phyloP scores from a whole-genome alignment of 2,797 vertebrate genomes.

The Eleutherodactylus coqui region DNA sequence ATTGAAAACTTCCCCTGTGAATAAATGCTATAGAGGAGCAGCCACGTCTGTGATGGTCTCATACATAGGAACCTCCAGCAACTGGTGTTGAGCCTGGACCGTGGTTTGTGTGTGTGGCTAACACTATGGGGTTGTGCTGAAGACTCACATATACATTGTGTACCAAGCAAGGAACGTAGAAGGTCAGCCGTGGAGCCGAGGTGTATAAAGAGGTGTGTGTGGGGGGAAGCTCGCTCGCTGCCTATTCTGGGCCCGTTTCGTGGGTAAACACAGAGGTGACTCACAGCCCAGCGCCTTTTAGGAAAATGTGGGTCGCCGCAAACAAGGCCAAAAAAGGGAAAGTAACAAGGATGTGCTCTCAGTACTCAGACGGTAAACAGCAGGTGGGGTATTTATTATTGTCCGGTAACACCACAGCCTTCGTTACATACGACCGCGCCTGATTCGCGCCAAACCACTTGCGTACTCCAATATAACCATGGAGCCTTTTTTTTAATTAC shows the following conservation, averaged over 20 bases:
- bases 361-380: constrained; percentile 36
- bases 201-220: constrained; percentile 44
- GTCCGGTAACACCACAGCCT: neutral
- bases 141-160: constrained; percentile 19
- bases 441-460: neutral
- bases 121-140: constrained; percentile 21
- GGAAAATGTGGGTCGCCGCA: constrained; percentile 45
- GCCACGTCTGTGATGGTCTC: neutral
- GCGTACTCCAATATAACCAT: neutral
- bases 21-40: neutral
- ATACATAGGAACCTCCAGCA: neutral
- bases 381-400: constrained; percentile 38
- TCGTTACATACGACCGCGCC: neutral
- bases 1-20: neutral
- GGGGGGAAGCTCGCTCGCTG: constrained; percentile 29
- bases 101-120: neutral
- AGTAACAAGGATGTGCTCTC: constrained; percentile 23
- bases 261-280: constrained; percentile 51
- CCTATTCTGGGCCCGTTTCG: constrained; percentile 26
- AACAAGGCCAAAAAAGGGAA: constrained; percentile 24
- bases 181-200: neutral
- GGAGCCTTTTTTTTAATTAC: constrained; percentile 2
- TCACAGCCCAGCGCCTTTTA: constrained; percentile 41
- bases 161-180: neutral
- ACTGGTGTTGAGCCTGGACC: neutral